phyloP scores from a whole-genome alignment of 1,140 invertebrate species.

The Battus philenor region DNA sequence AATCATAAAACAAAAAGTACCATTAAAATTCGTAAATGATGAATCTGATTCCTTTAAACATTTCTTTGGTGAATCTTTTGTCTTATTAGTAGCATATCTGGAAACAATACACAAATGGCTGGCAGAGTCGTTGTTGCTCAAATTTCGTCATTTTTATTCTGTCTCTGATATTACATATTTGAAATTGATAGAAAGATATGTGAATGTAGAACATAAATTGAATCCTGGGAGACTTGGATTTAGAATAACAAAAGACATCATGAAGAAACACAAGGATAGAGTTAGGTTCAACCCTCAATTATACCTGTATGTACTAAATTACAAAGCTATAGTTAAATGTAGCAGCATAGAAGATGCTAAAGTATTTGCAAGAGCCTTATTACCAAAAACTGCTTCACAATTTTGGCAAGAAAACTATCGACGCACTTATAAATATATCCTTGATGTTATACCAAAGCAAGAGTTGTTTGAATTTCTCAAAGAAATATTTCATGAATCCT shows the following conservation, averaged over 20 bases:
- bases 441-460: constrained; percentile 33
- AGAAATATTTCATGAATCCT: constrained; percentile 35
- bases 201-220: constrained; percentile 3
- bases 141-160: constrained; percentile 25
- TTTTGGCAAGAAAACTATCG: constrained; percentile 41
- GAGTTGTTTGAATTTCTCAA: constrained; percentile 39
- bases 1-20: constrained; percentile 5
- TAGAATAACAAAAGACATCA: constrained; percentile 43
- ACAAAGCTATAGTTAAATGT: constrained; percentile 27
- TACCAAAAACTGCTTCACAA: constrained; percentile 23
- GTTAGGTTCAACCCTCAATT: constrained; percentile 30
- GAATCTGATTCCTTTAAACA: constrained; percentile 4
- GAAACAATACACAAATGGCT: not conserved
- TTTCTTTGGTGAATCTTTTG: constrained; percentile 28
- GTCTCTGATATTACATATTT: constrained; percentile 24
- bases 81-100: constrained; percentile 20
- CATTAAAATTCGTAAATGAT: not conserved
- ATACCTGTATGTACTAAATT: constrained; percentile 34
- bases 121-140: not conserved
- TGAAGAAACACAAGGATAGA: constrained; percentile 39
- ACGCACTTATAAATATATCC: constrained; percentile 24
- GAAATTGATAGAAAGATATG: constrained; percentile 27
- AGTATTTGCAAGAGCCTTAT: constrained; percentile 24
- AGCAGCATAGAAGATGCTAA: constrained; percentile 39
- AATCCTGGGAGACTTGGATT: constrained; percentile 21